Evolutionary conservation across 2,797 vertebrate genomes (phyloP), one percentile per base, ranked within the genome.

Genomic region (Lagocephalus sceleratus): DNA sequence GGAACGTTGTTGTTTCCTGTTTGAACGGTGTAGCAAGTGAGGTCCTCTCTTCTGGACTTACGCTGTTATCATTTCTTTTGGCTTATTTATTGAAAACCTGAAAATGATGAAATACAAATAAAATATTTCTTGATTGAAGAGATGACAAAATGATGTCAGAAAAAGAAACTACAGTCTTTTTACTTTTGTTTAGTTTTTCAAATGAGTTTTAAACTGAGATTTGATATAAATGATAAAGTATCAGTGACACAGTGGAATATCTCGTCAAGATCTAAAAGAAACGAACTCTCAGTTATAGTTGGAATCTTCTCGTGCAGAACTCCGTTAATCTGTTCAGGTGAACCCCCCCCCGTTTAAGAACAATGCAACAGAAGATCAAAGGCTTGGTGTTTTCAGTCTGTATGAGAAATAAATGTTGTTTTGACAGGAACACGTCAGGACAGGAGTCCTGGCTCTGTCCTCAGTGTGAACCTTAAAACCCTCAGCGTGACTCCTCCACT

Each of bases 381-480:
- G 75, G 5, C 19, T 32, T 5, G 54, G 10, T 74, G 72, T 78
- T 70, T 74, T 58, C 23, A 19, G 56, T 60, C 8, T 57, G 60
- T 6, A 12, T 65, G 70, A 68, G 71, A 68, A 72, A 76, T 66
- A 75, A 69, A 78, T 78, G 74, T 74, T 81, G 78, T 85, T 84
- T 72, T 81, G 83, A 84, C 78, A 81, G 20, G 57, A 57, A 58
- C 72, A 2, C 25, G 82, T 83, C 54, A 5, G 57, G 56, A 92
- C 88, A 86, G 1, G 82, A 91, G 77, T 68, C 61, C 41, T 20
- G 47, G 25, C 49, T 32, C 42, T 69, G 79, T 67, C 68, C 81
- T 78, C 55, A 21, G 20, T 1, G 5, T 85, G 84, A 82, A 82
- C 83, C 68, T 59, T 42, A 57, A 54, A 66, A 40, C 48, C 39